Base-by-base conservation (phyloP, 2,113 vertebrate species). In the Polypterus senegalus region DNA sequence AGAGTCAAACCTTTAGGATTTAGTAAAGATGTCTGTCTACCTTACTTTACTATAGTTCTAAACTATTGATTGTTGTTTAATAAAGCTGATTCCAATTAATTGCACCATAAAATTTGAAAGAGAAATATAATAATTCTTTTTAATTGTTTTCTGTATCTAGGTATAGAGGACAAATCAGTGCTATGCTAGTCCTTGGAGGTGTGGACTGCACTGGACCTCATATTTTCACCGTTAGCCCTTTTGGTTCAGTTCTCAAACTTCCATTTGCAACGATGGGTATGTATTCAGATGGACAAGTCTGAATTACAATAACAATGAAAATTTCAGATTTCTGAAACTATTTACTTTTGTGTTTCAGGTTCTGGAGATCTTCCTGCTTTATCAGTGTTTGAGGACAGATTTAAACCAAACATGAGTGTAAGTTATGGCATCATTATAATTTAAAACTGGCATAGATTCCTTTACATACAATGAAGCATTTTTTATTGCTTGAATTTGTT, bases 381-480 rank as follows among this genome's bases (percentile, higher is more conserved):
- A 46, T 86, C 83, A 0, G 77, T 92, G n/a, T 75, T 93, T 43
- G 91, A 93, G 56, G 89, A 91, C 27, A 64, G 84, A 0, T 93
- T 82, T 70, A 89, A 84, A 76, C 69, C 72, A 0, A 71, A 88
- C 63, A 76, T 93, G 74, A 82, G 81, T 76, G 91, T 92, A 69
- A 48, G 67, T 7, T 4, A 46, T 27, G 27, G 27, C 27, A 27
- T 27, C 27, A 27, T 27, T 27, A 27, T 27, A 27, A 27, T 27
- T 27, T 27, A 27, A 27, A 27, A 27, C 2, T 27, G 27, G 27
- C 27, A 27, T 27, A 27, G 27, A 27, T 27, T 27, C 27, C 27
- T 27, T 27, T 27, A 27, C 27, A 27, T 27, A 27, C 27, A 27
- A 27, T 27, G 27, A 27, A 27, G 27, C 27, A 27, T 27, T 27